A percentile compares a stretch with the other conserved stretches of the same genome.
These are phyloP conservation scores for Trimorus sp. DNA, from an alignment of 2,888 invertebrate genomes.

Conservation along the genomic window DNA sequence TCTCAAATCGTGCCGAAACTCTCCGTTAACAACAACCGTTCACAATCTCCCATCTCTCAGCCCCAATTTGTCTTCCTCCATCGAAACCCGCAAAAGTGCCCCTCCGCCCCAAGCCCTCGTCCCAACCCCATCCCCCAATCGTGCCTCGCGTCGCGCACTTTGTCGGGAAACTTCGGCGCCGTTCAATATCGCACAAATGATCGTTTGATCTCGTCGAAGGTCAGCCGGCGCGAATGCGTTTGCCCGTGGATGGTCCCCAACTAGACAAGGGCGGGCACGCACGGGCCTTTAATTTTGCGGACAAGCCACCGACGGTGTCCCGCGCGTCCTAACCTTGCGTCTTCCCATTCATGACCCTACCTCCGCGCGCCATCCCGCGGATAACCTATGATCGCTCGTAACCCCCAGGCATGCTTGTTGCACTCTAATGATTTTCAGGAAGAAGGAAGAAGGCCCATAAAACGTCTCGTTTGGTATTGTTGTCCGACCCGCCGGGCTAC, in stretches of 20 bases:
- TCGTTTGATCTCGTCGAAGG: slow-evolving; percentile 69
- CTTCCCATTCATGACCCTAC: slow-evolving; percentile 33
- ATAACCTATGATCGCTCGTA: slow-evolving; percentile 50
- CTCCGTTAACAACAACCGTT: too few relatives aligned
- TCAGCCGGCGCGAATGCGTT: slow-evolving; percentile 69
- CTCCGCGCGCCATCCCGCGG: slow-evolving; percentile 19
- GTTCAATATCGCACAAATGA: background rate
- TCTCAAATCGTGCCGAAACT: too few relatives aligned
- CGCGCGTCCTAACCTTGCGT: slow-evolving; percentile 49
- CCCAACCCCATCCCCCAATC: too few relatives aligned
- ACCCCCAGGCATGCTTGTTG: slow-evolving; percentile 32
- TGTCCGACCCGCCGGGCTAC: slow-evolving; percentile 36
- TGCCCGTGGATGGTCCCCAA: slow-evolving; percentile 34
- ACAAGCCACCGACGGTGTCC: slow-evolving; percentile 43
- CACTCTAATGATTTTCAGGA: slow-evolving; percentile 37
- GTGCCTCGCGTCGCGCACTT: background rate
- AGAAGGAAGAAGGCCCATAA: slow-evolving; percentile 33
- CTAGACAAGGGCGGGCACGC: slow-evolving; percentile 62
- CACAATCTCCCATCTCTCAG: too few relatives aligned
- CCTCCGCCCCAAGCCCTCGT: too few relatives aligned
- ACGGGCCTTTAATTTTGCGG: slow-evolving; percentile 60
- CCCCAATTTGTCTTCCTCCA: too few relatives aligned
- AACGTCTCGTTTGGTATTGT: slow-evolving; percentile 47
- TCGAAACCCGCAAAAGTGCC: too few relatives aligned
- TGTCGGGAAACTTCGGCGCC: background rate